These are phyloP conservation scores for Panopea generosa DNA, from an alignment of 2,888 invertebrate species.

Conservation along the genomic window DNA sequence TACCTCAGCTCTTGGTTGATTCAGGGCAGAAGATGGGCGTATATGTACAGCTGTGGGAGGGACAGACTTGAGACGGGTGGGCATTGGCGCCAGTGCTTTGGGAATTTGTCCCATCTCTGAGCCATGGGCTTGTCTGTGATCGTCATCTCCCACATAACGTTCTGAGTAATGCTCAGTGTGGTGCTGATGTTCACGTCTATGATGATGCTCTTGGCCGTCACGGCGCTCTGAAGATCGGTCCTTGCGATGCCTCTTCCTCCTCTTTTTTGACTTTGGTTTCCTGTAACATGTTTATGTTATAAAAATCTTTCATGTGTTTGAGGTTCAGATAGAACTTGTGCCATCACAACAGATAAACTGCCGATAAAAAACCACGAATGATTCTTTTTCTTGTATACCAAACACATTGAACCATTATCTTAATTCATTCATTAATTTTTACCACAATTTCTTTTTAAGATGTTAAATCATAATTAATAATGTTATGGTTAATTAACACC, in stretches of 20 bases:
- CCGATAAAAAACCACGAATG: too few species aligned
- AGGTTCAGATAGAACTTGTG: too few species aligned
- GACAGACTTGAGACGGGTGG: constrained; percentile 40
- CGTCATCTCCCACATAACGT: constrained; percentile 2
- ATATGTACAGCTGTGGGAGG: constrained; percentile 35
- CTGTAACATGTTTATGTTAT: constrained; percentile 22
- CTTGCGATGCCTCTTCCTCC: constrained; percentile 20
- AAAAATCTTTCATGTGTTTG: too few species aligned
- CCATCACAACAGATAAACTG: too few species aligned
- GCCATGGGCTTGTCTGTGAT: neutral
- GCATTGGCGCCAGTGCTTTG: constrained; percentile 55
- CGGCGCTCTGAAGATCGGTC: constrained; percentile 17
- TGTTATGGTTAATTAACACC: too few species aligned
- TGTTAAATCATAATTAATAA: too few species aligned
- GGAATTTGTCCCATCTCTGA: constrained; percentile 20
- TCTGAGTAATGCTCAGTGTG: neutral
- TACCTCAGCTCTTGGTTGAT: constrained; percentile 42
- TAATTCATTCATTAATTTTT: too few species aligned
- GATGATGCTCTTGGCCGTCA: constrained; percentile 3
- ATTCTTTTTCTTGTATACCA: too few species aligned
- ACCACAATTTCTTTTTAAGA: too few species aligned
- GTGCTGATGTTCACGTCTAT: constrained; percentile 1
- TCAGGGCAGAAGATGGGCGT: constrained; percentile 51
- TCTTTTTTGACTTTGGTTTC: constrained; percentile 30
- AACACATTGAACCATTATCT: too few species aligned